phyloP scores from a whole-genome alignment of 2,888 invertebrate genomes.

The Azorinus chamasolen region DNA sequence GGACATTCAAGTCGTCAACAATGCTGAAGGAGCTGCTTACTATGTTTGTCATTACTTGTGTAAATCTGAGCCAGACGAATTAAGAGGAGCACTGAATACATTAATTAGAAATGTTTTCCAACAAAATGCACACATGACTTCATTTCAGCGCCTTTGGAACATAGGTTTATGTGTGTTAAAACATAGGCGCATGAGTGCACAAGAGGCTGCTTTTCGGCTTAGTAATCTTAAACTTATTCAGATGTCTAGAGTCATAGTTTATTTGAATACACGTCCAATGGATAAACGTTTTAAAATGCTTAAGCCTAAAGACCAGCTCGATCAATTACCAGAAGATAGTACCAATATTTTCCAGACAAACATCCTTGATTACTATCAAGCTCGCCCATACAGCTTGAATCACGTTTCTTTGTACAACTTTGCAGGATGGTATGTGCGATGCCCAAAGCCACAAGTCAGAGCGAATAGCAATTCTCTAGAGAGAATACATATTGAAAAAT shows the following conservation, averaged over 20 bases:
- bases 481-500: background rate
- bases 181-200: slow-evolving; percentile 31
- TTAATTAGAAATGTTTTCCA: slow-evolving; percentile 22
- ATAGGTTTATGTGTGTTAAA: slow-evolving; percentile 48
- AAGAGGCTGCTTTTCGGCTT: slow-evolving; percentile 53
- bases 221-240: slow-evolving; percentile 31
- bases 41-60: slow-evolving; percentile 49
- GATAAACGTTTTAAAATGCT: slow-evolving; percentile 32
- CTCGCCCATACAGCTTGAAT: slow-evolving; percentile 21
- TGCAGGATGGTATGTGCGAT: slow-evolving; percentile 38
- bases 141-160: slow-evolving; percentile 11
- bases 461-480: too few relatives aligned
- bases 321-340: background rate
- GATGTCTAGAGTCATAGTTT: slow-evolving; percentile 18
- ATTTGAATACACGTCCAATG: slow-evolving; percentile 28
- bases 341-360: slow-evolving; percentile 39
- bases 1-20: slow-evolving; percentile 42
- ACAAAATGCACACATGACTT: slow-evolving; percentile 13
- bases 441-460: slow-evolving; percentile 5
- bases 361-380: slow-evolving; percentile 38
- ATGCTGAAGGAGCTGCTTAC: slow-evolving; percentile 51
- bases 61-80: slow-evolving; percentile 44
- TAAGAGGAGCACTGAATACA: slow-evolving; percentile 31
- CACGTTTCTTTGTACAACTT: slow-evolving; percentile 2
- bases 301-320: slow-evolving; percentile 4